A percentile compares a stretch with the other conserved stretches of the same genome.
Conservation (phyloP, 2,797 vertebrate genomes). For the Muscicapa striata region DNA sequence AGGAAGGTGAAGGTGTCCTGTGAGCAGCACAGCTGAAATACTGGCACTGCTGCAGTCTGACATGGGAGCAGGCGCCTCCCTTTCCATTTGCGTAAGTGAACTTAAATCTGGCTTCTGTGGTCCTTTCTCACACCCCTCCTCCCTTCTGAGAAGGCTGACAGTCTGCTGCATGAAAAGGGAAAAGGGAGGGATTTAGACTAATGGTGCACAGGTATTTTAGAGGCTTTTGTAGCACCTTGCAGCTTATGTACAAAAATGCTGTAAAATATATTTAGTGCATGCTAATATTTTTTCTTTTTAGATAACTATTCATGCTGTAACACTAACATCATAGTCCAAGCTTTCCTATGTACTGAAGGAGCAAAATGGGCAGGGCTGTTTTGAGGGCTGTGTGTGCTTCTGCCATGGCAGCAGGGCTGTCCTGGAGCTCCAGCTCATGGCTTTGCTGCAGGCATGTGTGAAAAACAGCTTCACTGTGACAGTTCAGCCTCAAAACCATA, state of each 20-base stretch:
- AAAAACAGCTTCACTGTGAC: background rate
- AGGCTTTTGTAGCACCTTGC: accelerated
- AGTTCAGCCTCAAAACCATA: background rate
- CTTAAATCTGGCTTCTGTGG: background rate
- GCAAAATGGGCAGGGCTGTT: background rate
- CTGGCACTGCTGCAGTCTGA: background rate
- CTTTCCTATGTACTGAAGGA: background rate
- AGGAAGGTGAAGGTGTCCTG: background rate
- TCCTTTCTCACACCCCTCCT: background rate
- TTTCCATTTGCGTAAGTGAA: slow-evolving; percentile 83
- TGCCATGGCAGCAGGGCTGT: background rate
- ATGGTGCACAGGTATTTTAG: background rate
- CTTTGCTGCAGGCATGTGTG: background rate
- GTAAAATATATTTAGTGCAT: background rate
- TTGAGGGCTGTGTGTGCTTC: background rate
- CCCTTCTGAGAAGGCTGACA: background rate
- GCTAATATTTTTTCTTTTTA: background rate
- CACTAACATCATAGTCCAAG: background rate
- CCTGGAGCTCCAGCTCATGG: background rate
- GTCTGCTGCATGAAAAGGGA: background rate
- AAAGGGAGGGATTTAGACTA: background rate
- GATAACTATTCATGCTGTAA: background rate
- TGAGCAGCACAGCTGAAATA: background rate
- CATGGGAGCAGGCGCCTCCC: slow-evolving; percentile 79
- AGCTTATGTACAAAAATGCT: background rate